A percentile compares a stretch with the other conserved stretches of the same genome.
Conservation (phyloP, 2,113 vertebrate species). For the Cololabis saira region DNA sequence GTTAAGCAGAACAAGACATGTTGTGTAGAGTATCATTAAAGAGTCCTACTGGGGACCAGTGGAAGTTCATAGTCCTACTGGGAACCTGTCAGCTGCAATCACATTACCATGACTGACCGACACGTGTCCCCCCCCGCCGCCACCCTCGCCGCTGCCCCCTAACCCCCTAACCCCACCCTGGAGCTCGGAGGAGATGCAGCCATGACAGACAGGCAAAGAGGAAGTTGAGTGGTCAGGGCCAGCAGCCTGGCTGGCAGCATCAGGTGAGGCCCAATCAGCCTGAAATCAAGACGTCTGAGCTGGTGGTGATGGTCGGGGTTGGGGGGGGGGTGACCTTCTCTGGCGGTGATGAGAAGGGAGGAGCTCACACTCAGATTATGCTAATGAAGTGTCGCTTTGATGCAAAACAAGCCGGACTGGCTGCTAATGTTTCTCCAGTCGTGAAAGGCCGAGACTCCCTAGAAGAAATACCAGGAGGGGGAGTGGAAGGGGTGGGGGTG, state of each 20-base stretch:
- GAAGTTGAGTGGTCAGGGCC: background rate
- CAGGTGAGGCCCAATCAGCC: slow-evolving; percentile 23
- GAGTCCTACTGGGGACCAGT: slow-evolving; percentile 48
- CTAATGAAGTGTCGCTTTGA: slow-evolving; percentile 88
- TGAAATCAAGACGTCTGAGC: background rate
- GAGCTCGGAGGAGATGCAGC: background rate
- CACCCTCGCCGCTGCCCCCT: background rate
- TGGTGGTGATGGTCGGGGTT: background rate
- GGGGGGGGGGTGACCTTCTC: slow-evolving; percentile 20
- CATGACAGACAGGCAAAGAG: slow-evolving; percentile 4
- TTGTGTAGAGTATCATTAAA: slow-evolving; percentile 29
- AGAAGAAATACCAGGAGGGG: slow-evolving; percentile 93
- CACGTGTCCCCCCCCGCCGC: background rate
- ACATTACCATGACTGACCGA: slow-evolving; percentile 28
- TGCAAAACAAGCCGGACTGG: slow-evolving; percentile 89
- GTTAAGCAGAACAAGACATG: no score
- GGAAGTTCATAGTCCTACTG: slow-evolving; percentile 36
- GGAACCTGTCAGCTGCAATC: slow-evolving; percentile 57
- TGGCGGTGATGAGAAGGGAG: slow-evolving; percentile 61
- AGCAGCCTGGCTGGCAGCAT: slow-evolving; percentile 20
- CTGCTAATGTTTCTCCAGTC: slow-evolving; percentile 92
- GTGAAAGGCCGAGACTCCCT: slow-evolving; percentile 97
- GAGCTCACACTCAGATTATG: slow-evolving; percentile 92
- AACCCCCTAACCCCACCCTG: background rate
- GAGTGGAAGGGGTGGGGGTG: background rate